Percentiles rank a stretch among this genome's conserved stretches.
phyloP scores from a whole-genome alignment of 1,140 invertebrate species.

The Cryptotermes secundus region DNA sequence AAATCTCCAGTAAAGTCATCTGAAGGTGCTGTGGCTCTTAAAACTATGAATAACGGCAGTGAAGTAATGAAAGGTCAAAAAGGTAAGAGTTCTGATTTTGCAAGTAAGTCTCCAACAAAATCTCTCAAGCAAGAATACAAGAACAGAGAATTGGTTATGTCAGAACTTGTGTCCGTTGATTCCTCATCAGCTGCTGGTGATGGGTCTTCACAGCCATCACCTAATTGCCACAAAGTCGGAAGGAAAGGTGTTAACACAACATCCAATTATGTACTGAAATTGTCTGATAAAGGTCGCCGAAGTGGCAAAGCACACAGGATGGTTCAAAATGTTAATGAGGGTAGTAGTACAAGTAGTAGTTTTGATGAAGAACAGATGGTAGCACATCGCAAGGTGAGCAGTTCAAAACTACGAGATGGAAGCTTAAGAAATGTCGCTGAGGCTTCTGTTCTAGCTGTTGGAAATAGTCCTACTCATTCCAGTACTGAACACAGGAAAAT shows the following conservation, averaged over 20 bases:
- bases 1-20: neutral
- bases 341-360: constrained; percentile 28
- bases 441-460: constrained; percentile 25
- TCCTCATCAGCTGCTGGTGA: no score
- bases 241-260: neutral
- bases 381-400: neutral
- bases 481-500: neutral
- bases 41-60: neutral
- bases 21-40: neutral
- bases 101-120: neutral
- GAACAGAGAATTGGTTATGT: neutral
- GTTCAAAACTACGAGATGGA: neutral
- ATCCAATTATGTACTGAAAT: constrained; percentile 11
- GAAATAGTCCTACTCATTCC: constrained; percentile 27
- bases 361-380: constrained; percentile 28
- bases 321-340: constrained; percentile 14
- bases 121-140: neutral
- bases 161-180: neutral
- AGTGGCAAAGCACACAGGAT: constrained; percentile 32
- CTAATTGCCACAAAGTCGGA: neutral
- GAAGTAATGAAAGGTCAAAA: neutral
- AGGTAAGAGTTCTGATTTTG: neutral
- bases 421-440: neutral
- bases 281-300: constrained; percentile 27
- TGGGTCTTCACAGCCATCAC: no score